Evolutionary conservation across 2,113 vertebrate species (phyloP), one percentile per base, ranked within the genome.

Genomic region (Sphyrna mokarran): DNA sequence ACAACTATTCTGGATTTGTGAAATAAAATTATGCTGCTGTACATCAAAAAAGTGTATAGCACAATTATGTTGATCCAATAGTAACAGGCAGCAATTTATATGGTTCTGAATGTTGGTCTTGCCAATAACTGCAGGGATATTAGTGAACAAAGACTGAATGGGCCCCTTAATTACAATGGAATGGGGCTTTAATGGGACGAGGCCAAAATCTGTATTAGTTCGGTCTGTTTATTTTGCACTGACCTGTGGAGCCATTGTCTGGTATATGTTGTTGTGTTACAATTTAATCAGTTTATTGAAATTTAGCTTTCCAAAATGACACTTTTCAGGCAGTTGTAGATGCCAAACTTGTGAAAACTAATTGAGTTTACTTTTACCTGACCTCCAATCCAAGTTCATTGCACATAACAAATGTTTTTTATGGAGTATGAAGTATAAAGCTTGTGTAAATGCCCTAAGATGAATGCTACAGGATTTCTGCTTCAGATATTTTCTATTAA

Each of bases 141-240:
- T 94, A 70, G 94, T 76, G 94, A 95, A 95, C 94, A 95, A 95
- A 95, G 69, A 26, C 69, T 48, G 69, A 95, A 72, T 72, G 94
- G 91, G 94, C 94, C 94, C 94, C 94, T 29, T 95, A 95, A 95
- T 95, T 95, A 95, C 94, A 95, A 54, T 76, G 69, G 69, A 95
- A 95, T 95, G 94, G 69, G 26, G 69, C 68, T 33, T 95, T 95
- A 95, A 76, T 95, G 94, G 37, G 69, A 69, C 94, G 2, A 95
- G 69, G 94, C 94, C 94, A 95, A 70, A 95, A 54, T 95, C 43
- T 95, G 69, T 72, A 95, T 76, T 95, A 95, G 94, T 72, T 95
- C 29, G 94, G 40, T 95, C 94, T 95, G 94, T 95, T 95, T 95
- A 68, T 95, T 95, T 95, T 72, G 68, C 94, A 95, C 22, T 95